Conservation (phyloP, 1,140 invertebrate genomes). For the Elymnias hypermnestra region DNA sequence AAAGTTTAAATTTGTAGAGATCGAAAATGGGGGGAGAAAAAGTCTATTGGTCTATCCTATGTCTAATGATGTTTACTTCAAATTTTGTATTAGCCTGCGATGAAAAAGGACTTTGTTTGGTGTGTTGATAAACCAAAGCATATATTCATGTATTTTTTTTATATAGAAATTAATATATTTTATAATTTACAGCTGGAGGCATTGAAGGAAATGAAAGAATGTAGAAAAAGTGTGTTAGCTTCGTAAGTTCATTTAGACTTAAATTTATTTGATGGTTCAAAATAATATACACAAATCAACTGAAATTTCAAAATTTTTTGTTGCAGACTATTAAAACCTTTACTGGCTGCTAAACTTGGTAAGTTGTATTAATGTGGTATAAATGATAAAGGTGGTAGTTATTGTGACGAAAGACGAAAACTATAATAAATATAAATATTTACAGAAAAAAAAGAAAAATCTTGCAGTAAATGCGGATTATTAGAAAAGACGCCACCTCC, state of each 20-base stretch:
- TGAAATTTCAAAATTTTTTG: slow-evolving; percentile 12
- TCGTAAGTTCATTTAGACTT: slow-evolving; percentile 63
- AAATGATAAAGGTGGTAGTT: too few relatives aligned
- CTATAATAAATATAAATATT: background rate
- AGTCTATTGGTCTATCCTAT: slow-evolving; percentile 49
- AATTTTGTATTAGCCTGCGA: slow-evolving; percentile 37
- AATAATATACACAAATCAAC: too few relatives aligned
- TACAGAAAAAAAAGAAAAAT: slow-evolving; percentile 46
- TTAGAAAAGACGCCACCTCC: slow-evolving; percentile 34
- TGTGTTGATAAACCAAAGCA: slow-evolving; percentile 6
- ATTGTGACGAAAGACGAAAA: background rate
- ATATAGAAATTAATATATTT: background rate
- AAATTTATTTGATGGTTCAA: too few relatives aligned
- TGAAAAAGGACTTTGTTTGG: slow-evolving; percentile 57
- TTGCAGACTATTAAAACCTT: slow-evolving; percentile 57
- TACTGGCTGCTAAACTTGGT: slow-evolving; percentile 43
- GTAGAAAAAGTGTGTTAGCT: slow-evolving; percentile 48
- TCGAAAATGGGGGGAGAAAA: slow-evolving; percentile 44
- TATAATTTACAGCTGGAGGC: slow-evolving; percentile 57
- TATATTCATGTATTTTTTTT: background rate
- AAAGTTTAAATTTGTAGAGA: slow-evolving; percentile 22
- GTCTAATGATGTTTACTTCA: slow-evolving; percentile 33
- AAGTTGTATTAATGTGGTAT: too few relatives aligned
- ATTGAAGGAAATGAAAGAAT: slow-evolving; percentile 60
- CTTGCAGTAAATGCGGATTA: slow-evolving; percentile 21